Conservation (phyloP, 2,797 vertebrate species). For the Lophotriccus pileatus region DNA sequence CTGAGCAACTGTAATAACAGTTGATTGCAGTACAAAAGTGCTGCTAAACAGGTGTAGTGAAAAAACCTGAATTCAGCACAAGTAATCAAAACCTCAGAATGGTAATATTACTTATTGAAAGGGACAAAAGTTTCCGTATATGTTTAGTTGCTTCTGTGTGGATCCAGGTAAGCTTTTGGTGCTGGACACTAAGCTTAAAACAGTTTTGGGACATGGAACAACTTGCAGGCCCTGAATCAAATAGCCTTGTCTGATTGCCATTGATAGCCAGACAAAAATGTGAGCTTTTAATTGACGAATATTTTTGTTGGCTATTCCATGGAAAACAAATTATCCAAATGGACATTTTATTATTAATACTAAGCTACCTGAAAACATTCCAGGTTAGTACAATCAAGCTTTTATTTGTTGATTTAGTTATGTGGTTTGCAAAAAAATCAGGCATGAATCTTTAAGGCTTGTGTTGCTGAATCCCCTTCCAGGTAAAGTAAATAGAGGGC, state of each 20-base stretch:
- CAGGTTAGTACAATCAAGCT: not conserved
- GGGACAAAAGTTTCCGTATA: not conserved
- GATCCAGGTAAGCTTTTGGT: not conserved
- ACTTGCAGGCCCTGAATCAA: not conserved
- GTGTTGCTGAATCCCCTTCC: not conserved
- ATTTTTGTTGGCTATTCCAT: not conserved
- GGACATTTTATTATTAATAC: not conserved
- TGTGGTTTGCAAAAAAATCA: not conserved
- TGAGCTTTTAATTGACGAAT: not conserved
- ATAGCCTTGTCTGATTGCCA: not conserved
- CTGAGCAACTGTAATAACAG: not conserved
- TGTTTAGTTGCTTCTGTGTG: not conserved
- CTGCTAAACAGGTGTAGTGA: not conserved
- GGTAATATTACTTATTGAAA: not conserved
- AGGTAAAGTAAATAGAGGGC: not conserved
- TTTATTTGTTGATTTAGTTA: not conserved
- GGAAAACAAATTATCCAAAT: not conserved
- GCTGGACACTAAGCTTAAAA: not conserved
- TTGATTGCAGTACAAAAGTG: not conserved
- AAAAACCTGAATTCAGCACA: not conserved
- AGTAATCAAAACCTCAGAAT: not conserved
- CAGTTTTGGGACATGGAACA: not conserved
- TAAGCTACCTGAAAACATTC: not conserved
- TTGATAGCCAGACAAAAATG: not conserved
- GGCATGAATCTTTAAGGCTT: not conserved